Conservation (phyloP, 2,113 vertebrate genomes). For the Cyprinodon variegatus region DNA sequence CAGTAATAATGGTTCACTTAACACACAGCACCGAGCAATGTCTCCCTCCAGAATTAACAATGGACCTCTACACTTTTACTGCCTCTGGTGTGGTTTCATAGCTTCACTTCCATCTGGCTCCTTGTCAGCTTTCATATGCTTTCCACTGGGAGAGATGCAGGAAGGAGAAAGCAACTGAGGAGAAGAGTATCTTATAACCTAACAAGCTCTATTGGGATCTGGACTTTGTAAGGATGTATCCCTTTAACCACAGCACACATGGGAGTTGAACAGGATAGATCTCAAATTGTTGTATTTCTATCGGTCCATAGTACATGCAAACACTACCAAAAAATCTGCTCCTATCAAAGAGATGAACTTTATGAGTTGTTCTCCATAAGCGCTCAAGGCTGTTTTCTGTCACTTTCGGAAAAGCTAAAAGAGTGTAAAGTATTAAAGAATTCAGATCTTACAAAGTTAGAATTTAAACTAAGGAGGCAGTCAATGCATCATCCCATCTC, state of each 20-base stretch:
- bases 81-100: conserved; percentile 48
- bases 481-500: neutral
- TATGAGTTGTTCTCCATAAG: conserved; percentile 1
- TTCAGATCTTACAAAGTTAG: conserved; percentile 6
- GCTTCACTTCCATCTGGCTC: conserved; percentile 57
- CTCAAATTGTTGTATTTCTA: conserved; percentile 2
- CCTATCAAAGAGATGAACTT: neutral
- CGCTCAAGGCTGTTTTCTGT: conserved; percentile 22
- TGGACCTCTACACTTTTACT: conserved; percentile 50
- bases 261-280: neutral
- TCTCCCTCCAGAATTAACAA: conserved; percentile 45
- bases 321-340: neutral
- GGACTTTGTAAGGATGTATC: conserved; percentile 12
- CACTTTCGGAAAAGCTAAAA: conserved; percentile 8
- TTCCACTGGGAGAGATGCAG: conserved; percentile 32
- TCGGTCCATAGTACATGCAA: conserved; percentile 4
- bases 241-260: neutral
- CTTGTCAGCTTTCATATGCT: conserved; percentile 60
- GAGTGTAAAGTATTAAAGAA: conserved; percentile 3
- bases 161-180: conserved; percentile 5
- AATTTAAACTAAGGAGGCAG: conserved; percentile 29
- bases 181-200: conserved; percentile 27
- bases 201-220: conserved; percentile 8
- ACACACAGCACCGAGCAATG: conserved; percentile 43
- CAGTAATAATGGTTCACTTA: conserved; percentile 51